These are phyloP conservation scores for Diplodus puntazzo DNA, from an alignment of 2,797 vertebrate species.

Conservation along the genomic window DNA sequence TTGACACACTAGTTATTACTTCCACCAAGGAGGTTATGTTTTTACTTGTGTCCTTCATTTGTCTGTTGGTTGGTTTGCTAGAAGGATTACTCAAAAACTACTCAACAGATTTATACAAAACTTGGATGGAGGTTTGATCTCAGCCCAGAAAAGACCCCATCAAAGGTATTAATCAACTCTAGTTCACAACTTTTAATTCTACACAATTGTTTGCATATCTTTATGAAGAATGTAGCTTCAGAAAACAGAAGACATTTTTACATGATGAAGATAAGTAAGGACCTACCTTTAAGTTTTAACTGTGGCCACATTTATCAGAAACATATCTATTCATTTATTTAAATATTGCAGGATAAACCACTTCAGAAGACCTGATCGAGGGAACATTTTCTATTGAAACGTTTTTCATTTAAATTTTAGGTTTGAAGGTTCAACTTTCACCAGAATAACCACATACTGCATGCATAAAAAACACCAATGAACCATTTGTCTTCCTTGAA, in stretches of 20 bases:
- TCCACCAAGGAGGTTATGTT: too few relatives aligned
- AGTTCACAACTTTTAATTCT: neutral
- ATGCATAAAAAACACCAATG: conserved; percentile 6
- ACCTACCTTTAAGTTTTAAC: neutral
- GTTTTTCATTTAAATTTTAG: neutral
- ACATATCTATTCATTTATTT: neutral
- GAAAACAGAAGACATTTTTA: too few relatives aligned
- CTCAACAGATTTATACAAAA: too few relatives aligned
- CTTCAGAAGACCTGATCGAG: neutral
- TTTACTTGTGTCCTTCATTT: too few relatives aligned
- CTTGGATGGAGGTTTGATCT: too few relatives aligned
- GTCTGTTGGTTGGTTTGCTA: too few relatives aligned
- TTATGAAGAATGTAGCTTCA: neutral
- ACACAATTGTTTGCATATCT: neutral
- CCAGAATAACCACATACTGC: neutral
- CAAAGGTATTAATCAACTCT: too few relatives aligned
- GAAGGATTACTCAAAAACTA: too few relatives aligned
- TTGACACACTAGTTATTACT: too few relatives aligned
- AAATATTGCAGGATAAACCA: conserved; percentile 27
- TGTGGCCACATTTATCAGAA: neutral
- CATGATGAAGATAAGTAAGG: neutral
- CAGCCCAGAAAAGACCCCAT: too few relatives aligned
- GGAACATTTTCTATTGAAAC: neutral
- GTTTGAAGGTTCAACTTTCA: neutral
- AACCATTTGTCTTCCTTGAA: neutral